Base-by-base conservation (phyloP, 2,113 vertebrate species). In the Mormyrus iriodes region DNA sequence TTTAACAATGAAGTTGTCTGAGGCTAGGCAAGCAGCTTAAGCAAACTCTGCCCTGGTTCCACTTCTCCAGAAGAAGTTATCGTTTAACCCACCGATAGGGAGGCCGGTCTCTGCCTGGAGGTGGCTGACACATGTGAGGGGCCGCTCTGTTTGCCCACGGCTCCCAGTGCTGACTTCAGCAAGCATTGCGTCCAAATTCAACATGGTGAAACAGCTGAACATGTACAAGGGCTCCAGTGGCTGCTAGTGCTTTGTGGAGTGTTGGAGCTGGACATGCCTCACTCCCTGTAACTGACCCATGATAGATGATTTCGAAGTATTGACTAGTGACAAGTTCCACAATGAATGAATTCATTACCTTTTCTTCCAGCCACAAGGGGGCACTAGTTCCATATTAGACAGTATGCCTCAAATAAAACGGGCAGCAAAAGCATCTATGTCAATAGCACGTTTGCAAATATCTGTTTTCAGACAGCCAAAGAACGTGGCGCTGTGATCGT, bases 401-500 rank as follows among this genome's bases (percentile, higher is more conserved):
- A 85, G 46, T 35, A 35, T 24, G 31, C 42, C 49, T n/a, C 51
- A 52, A 42, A 48, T 35, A n/a, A 31, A 46, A 49, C 27, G 15
- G 49, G 51, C 19, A 39, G 9, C 76, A 31, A 49, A 51, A 52
- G n/a, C 51, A 52, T 87, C 24, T 12, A 9, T 49, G 46, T 48
- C 19, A 24, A 31, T 88, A 31, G 21, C 85, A 35, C 90, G 88
- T 51, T 31, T 31, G 6, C 88, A 85, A 88, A 88, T 13, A 88
- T 27, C 51, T 86, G 52, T 91, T 90, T 55, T 83, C 92, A 97
- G 96, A 96, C 92, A 83, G 96, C 96, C 0, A 93, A 89, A 90
- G 94, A 95, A 89, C 92, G 91, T 85, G 96, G 96, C 44, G 96
- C 95, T 0, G 90, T 92, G 2, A 86, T 96, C 3, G 92, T 97